These are phyloP conservation scores for Sphaeramia orbicularis DNA, from an alignment of 2,797 vertebrate genomes.

Conservation along the genomic window DNA sequence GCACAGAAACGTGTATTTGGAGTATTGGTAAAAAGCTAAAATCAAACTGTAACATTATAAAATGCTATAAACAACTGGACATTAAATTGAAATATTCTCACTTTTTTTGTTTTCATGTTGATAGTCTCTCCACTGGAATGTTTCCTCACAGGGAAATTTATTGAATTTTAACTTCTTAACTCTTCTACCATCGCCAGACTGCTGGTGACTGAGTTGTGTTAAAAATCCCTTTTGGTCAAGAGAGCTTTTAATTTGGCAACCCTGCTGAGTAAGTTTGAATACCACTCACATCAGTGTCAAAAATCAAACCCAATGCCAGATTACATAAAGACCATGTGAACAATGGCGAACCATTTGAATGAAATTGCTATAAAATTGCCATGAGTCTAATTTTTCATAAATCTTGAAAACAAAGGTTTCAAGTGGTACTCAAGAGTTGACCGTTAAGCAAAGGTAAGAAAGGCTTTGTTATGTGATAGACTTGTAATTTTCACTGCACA, in stretches of 20 bases:
- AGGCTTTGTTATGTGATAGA: conserved; percentile 41
- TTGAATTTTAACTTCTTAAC: conserved; percentile 27
- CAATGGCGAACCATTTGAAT: conserved; percentile 63
- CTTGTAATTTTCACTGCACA: conserved; percentile 43
- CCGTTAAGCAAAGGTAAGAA: conserved; percentile 21
- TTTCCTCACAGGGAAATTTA: not conserved
- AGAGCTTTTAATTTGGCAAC: conserved; percentile 60
- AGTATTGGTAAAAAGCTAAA: no score
- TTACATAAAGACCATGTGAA: conserved; percentile 56
- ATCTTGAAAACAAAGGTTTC: conserved; percentile 38
- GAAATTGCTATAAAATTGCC: conserved; percentile 39
- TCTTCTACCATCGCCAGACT: conserved; percentile 22
- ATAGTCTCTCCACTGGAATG: not conserved
- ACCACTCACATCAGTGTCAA: conserved; percentile 68
- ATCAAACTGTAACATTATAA: no score
- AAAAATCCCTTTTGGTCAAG: conserved; percentile 68
- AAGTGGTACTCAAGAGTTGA: conserved; percentile 19
- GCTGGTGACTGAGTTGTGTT: conserved; percentile 41
- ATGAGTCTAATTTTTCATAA: conserved; percentile 15
- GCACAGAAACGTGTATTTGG: no score
- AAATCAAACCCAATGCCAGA: conserved; percentile 60
- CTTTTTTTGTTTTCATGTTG: not conserved
- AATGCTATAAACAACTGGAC: no score
- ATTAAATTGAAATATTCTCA: not conserved
- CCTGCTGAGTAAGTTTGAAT: conserved; percentile 67